phyloP scores from a whole-genome alignment of 2,113 vertebrate genomes.

The Lipophrys pholis region DNA sequence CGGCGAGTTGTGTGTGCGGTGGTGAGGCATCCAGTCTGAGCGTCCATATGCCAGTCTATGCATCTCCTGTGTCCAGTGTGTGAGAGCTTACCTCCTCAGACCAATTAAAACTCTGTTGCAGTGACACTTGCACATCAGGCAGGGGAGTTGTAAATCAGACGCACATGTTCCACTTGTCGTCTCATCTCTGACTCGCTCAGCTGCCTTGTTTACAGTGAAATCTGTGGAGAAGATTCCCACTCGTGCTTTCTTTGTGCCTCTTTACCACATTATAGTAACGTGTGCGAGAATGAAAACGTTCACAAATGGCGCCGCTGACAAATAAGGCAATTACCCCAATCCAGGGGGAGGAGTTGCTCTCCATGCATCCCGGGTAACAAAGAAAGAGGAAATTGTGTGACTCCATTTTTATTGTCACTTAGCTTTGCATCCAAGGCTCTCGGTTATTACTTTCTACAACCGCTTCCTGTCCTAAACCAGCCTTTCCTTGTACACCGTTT shows the following conservation, averaged over 20 bases:
- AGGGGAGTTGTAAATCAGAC: slow-evolving; percentile 43
- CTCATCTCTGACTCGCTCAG: slow-evolving; percentile 35
- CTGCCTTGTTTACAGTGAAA: slow-evolving; percentile 51
- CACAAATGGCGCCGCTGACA: slow-evolving; percentile 66
- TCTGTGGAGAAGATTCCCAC: slow-evolving; percentile 37
- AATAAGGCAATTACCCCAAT: slow-evolving; percentile 68
- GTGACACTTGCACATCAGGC: slow-evolving; percentile 41
- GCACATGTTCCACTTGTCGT: slow-evolving; percentile 36
- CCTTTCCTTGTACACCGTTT: slow-evolving; percentile 18
- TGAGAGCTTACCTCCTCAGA: slow-evolving; percentile 52
- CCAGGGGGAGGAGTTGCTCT: slow-evolving; percentile 48
- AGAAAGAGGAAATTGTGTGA: slow-evolving; percentile 51
- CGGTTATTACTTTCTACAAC: slow-evolving; percentile 49
- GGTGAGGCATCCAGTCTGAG: slow-evolving; percentile 14
- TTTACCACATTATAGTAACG: slow-evolving; percentile 58
- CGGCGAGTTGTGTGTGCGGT: background rate
- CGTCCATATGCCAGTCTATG: slow-evolving; percentile 21
- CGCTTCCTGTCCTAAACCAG: slow-evolving; percentile 45
- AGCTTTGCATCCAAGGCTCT: slow-evolving; percentile 39
- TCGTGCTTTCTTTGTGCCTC: slow-evolving; percentile 44
- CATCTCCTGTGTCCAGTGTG: slow-evolving; percentile 50
- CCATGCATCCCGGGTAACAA: slow-evolving; percentile 34
- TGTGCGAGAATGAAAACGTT: slow-evolving; percentile 58
- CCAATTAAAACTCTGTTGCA: slow-evolving; percentile 62
- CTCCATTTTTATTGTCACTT: slow-evolving; percentile 60